Percentiles rank a stretch among this genome's conserved stretches.
Conservation (phyloP, 1,140 invertebrate species). For the Musca domestica region DNA sequence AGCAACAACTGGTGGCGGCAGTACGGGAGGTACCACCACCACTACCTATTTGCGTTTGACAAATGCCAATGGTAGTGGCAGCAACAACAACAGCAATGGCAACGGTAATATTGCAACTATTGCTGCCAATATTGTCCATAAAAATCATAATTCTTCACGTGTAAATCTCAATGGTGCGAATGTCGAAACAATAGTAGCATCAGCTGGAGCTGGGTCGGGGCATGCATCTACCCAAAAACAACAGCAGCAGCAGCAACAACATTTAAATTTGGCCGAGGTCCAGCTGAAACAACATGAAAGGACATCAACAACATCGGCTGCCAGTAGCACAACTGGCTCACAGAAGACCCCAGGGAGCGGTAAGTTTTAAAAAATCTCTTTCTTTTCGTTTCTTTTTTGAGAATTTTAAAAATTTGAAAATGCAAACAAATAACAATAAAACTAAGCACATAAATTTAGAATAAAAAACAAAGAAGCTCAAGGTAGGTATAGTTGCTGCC, state of each 20-base stretch:
- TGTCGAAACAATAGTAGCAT: slow-evolving; percentile 19
- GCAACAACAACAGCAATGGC: slow-evolving; percentile 21
- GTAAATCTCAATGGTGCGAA: slow-evolving; percentile 11
- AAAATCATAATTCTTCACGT: slow-evolving; percentile 22
- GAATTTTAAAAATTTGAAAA: too few species aligned
- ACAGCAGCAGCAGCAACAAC: slow-evolving; percentile 30
- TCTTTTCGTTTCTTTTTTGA: too few species aligned
- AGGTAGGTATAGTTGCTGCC: too few species aligned
- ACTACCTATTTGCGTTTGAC: slow-evolving; percentile 39
- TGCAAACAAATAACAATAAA: too few species aligned
- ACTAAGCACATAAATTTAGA: too few species aligned
- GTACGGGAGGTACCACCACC: slow-evolving; percentile 16
- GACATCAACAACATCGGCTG: slow-evolving; percentile 10
- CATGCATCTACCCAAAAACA: slow-evolving; percentile 3
- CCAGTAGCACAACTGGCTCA: not conserved
- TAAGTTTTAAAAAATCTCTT: not conserved
- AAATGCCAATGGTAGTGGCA: slow-evolving; percentile 30
- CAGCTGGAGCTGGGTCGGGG: not conserved
- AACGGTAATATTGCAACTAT: not conserved
- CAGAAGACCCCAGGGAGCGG: slow-evolving; percentile 5
- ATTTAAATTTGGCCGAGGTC: slow-evolving; percentile 25
- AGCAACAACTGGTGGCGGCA: slow-evolving; percentile 22
- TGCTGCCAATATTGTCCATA: slow-evolving; percentile 5
- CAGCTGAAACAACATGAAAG: slow-evolving; percentile 26
- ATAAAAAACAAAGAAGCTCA: too few species aligned